phyloP scores from a whole-genome alignment of 2,797 vertebrate genomes.

The Otolemur crassicaudatus region DNA sequence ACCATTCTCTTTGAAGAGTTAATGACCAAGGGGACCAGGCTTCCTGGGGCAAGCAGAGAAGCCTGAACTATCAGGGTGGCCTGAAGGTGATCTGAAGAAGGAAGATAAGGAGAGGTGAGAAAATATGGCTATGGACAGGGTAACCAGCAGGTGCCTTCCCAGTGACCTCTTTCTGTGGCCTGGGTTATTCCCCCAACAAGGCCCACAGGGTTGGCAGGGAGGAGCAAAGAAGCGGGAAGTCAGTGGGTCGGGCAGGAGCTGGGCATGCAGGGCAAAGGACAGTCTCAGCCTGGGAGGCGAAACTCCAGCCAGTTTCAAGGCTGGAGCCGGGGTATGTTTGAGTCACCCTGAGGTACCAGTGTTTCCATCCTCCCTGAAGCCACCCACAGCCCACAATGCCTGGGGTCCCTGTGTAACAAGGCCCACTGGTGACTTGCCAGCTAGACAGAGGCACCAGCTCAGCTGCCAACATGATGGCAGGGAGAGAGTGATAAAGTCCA shows the following conservation, averaged over 20 bases:
- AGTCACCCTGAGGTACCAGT: neutral
- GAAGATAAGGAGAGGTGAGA: neutral
- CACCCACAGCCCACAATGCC: neutral
- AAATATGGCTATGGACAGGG: neutral
- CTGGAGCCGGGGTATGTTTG: too few species aligned
- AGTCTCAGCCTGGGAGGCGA: neutral
- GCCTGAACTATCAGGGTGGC: neutral
- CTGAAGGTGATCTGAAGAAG: neutral
- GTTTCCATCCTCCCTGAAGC: neutral
- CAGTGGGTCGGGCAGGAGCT: rapidly evolving
- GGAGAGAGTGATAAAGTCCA: neutral
- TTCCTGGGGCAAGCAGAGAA: neutral
- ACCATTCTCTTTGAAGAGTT: neutral
- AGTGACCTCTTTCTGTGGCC: neutral
- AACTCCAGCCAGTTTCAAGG: neutral
- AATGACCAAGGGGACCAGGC: neutral
- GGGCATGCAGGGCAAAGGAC: neutral
- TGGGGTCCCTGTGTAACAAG: neutral
- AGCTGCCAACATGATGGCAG: neutral
- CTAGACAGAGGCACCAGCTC: neutral
- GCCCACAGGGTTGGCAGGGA: neutral
- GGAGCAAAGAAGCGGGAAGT: neutral
- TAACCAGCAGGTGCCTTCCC: neutral
- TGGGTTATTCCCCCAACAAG: neutral
- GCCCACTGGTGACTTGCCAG: neutral